These are phyloP conservation scores for Plebejus argus DNA, from an alignment of 2,888 invertebrate genomes.

Conservation along the genomic window DNA sequence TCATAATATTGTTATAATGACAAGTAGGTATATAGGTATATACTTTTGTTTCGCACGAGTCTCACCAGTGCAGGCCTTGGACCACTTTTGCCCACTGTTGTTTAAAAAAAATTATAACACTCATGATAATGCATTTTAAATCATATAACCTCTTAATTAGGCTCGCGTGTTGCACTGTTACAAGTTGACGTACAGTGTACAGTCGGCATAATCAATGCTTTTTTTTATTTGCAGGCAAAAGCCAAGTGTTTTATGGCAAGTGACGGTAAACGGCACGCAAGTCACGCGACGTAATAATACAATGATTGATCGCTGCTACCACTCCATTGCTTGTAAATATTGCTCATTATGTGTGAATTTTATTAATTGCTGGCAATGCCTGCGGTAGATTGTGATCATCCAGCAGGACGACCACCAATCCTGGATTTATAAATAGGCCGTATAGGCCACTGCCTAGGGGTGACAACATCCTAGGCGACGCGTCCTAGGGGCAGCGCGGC, in stretches of 20 bases:
- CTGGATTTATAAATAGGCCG: too few relatives aligned
- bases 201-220: slow-evolving; percentile 41
- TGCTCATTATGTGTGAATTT: slow-evolving; percentile 12
- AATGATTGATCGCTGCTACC: slow-evolving; percentile 69
- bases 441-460: too few relatives aligned
- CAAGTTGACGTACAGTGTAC: slow-evolving; percentile 36
- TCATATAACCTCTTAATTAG: slow-evolving; percentile 35
- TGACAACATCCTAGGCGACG: too few relatives aligned
- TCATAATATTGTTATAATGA: too few relatives aligned
- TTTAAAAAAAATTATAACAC: neutral
- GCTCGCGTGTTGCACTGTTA: slow-evolving; percentile 45
- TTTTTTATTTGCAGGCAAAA: slow-evolving; percentile 38
- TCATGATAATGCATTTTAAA: slow-evolving; percentile 4
- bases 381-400: too few relatives aligned
- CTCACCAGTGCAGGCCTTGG: too few relatives aligned
- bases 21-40: too few relatives aligned
- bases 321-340: slow-evolving; percentile 58
- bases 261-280: slow-evolving; percentile 57
- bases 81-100: too few relatives aligned
- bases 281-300: slow-evolving; percentile 67
- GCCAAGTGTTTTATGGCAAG: slow-evolving; percentile 49
- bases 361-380: neutral
- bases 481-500: too few relatives aligned
- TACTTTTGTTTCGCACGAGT: too few relatives aligned
- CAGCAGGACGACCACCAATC: too few relatives aligned